phyloP scores from a whole-genome alignment of 2,888 invertebrate species.

The Proisotoma minuta region DNA sequence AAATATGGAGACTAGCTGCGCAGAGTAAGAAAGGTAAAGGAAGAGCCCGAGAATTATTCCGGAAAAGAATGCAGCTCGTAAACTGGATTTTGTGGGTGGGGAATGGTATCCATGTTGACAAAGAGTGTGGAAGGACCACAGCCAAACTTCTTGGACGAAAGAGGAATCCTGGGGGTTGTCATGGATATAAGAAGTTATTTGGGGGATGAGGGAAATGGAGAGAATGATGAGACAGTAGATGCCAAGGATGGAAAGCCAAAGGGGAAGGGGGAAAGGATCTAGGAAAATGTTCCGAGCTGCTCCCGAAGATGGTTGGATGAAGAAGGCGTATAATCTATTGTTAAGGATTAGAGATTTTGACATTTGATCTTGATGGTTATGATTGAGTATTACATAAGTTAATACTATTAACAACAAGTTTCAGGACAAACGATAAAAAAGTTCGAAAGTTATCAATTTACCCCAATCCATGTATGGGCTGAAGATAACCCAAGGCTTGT shows the following conservation, averaged over 20 bases:
- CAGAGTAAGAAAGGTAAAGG: slow-evolving; percentile 22
- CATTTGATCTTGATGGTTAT: not conserved
- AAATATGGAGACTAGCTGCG: slow-evolving; percentile 21
- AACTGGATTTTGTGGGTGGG: slow-evolving; percentile 4
- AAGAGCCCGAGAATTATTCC: slow-evolving; percentile 22
- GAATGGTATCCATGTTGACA: slow-evolving; percentile 17
- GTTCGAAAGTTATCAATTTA: slow-evolving; percentile 2
- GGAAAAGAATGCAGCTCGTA: slow-evolving; percentile 14
- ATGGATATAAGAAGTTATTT: not conserved
- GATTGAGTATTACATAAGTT: not conserved
- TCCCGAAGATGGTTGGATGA: slow-evolving; percentile 19
- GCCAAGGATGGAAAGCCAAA: slow-evolving; percentile 12
- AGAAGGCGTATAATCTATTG: slow-evolving; percentile 28
- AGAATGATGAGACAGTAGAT: slow-evolving; percentile 12
- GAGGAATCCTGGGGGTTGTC: slow-evolving; percentile 3
- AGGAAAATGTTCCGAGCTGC: slow-evolving; percentile 25
- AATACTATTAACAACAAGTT: too few relatives aligned
- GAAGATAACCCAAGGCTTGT: slow-evolving; percentile 17
- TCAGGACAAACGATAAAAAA: not conserved
- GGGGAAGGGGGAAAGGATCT: slow-evolving; percentile 7
- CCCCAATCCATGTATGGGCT: slow-evolving; percentile 24
- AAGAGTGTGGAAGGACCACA: slow-evolving; percentile 15
- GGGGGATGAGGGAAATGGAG: not conserved
- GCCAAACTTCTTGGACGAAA: slow-evolving; percentile 6
- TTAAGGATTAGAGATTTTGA: not conserved